A percentile compares a stretch with the other conserved stretches of the same genome.
Conservation (phyloP, 2,113 vertebrate species). For the Halichoerus grypus region DNA sequence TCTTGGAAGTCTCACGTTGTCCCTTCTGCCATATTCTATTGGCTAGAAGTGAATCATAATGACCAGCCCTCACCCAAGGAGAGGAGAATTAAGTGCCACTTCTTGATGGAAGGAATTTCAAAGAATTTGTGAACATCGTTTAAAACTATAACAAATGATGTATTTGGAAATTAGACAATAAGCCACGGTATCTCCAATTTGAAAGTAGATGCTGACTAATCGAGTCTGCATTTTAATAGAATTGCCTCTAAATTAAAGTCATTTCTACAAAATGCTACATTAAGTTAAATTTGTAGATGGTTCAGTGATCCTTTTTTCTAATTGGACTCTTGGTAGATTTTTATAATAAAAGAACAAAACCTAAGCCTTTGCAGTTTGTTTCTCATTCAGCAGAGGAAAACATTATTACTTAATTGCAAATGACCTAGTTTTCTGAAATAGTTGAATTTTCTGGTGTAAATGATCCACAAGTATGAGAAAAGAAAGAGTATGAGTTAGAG, state of each 20-base stretch:
- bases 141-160: constrained; percentile 18
- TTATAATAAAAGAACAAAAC: constrained; percentile 38
- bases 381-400: not conserved
- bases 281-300: not conserved
- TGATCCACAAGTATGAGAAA: constrained; percentile 11
- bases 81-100: not conserved
- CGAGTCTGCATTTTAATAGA: not conserved
- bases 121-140: not conserved
- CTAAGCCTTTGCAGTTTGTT: constrained; percentile 14
- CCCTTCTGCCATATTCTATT: not conserved
- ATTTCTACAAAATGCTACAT: constrained; percentile 19
- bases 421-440: constrained; percentile 37
- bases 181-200: not conserved
- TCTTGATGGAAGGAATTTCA: not conserved
- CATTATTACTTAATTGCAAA: not conserved
- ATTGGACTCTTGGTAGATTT: not conserved
- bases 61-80: not conserved
- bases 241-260: constrained; percentile 27
- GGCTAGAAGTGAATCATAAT: not conserved
- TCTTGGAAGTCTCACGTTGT: not conserved
- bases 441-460: constrained; percentile 16
- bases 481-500: not conserved
- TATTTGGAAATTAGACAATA: not conserved
- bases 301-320: constrained; percentile 12
- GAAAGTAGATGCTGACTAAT: not conserved